Evolutionary conservation across 2,113 vertebrate genomes (phyloP), one percentile per base, ranked within the genome.

Genomic region (Perca fluviatilis): DNA sequence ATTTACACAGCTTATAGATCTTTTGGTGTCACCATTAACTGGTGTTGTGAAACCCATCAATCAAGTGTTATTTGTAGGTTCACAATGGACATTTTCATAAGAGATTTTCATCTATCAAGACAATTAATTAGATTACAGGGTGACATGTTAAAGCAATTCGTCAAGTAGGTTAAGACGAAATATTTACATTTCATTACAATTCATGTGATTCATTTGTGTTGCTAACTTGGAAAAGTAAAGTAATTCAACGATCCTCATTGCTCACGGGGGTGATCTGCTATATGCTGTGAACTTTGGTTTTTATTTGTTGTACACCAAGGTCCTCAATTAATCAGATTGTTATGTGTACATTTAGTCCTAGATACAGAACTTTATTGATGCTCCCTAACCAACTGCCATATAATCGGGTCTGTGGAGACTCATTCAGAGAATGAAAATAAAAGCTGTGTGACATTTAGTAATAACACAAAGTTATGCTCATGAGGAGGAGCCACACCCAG

Each of bases 381-480:
- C 61, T 75, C 57, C 50, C 79, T 67, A 68, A 84, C 40, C 63
- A n/a, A 65, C 19, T 2, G 57, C 68, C 36, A 53, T 73, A 75
- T 72, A 77, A 72, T 79, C 69, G 62, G 36, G 71, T 64, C 84
- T 80, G 58, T 0, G 16, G 76, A 66, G 77, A 76, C 73, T 6
- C 62, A 58, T 60, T 66, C 4, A 61, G 9, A 33, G 58, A 56
- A 10, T 1, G 54, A 56, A 56, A 76, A 67, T 83, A 76, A 86
- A 90, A 75, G 57, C 80, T n/a, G 47, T 61, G 47, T 88, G 80
- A 90, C 84, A 86, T 87, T 88, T 90, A 74, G 56, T 25, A 47
- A 80, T 33, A 74, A 49, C 40, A 61, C 64, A 3, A 77, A 63
- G 68, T 82, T 63, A 47, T n/a, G 56, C 73, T 86, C 81, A 66